phyloP scores from a whole-genome alignment of 2,888 invertebrate species.

The Anthophora plumipes region DNA sequence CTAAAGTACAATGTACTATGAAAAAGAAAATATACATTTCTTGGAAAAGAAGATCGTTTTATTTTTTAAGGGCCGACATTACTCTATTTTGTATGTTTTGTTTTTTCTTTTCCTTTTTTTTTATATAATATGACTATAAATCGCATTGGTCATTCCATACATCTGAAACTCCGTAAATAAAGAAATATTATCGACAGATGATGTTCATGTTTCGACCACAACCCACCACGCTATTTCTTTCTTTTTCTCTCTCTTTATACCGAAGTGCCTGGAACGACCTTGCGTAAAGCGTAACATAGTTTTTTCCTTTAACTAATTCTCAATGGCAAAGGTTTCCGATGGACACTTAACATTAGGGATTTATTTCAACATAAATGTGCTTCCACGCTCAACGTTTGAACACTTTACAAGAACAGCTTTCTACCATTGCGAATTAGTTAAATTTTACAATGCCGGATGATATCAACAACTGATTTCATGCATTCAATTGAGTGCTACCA shows the following conservation, averaged over 20 bases:
- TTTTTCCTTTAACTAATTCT: slow-evolving; percentile 46
- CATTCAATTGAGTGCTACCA: slow-evolving; percentile 21
- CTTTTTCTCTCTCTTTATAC: background rate
- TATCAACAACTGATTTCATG: slow-evolving; percentile 37
- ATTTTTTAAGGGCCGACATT: slow-evolving; percentile 43
- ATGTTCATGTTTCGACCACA: slow-evolving; percentile 26
- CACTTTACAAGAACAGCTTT: slow-evolving; percentile 29
- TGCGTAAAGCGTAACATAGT: slow-evolving; percentile 60
- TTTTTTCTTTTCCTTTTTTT: slow-evolving; percentile 11
- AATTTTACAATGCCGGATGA: slow-evolving; percentile 34
- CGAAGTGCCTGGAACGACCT: slow-evolving; percentile 50
- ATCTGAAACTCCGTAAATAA: slow-evolving; percentile 12
- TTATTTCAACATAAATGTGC: slow-evolving; percentile 46
- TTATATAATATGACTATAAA: slow-evolving; percentile 54
- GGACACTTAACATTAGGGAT: slow-evolving; percentile 36
- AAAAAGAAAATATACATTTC: slow-evolving; percentile 43
- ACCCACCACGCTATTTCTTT: background rate
- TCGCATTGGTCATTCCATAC: slow-evolving; percentile 53
- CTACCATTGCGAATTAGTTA: slow-evolving; percentile 54
- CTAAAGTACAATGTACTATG: slow-evolving; percentile 21
- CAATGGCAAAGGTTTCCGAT: slow-evolving; percentile 39
- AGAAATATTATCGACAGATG: slow-evolving; percentile 29
- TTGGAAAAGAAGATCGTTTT: slow-evolving; percentile 55
- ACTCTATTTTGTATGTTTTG: slow-evolving; percentile 50
- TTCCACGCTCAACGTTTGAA: slow-evolving; percentile 57